These are phyloP conservation scores for Drosophila pachea DNA, from an alignment of 1,140 invertebrate species.

Conservation along the genomic window DNA sequence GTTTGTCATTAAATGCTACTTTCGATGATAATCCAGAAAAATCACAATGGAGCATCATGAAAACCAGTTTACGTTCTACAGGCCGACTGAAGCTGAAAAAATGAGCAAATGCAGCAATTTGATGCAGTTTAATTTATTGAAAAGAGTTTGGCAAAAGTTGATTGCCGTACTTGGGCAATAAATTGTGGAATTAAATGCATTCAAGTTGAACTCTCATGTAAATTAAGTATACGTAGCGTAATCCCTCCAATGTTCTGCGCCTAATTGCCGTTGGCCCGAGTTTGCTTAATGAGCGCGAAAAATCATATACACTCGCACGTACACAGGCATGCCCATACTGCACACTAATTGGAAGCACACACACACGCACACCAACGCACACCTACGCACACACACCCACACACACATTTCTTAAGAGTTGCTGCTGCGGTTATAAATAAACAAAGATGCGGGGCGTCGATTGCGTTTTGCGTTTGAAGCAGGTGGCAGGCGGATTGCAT, in stretches of 20 bases:
- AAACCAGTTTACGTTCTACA: conserved; percentile 39
- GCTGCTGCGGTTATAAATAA: conserved; percentile 50
- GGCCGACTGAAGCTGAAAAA: not conserved
- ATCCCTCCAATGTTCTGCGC: conserved; percentile 18
- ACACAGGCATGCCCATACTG: not conserved
- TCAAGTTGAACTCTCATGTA: conserved; percentile 5
- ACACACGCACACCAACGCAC: not conserved
- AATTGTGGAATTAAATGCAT: conserved; percentile 40
- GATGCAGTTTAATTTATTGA: conserved; percentile 56
- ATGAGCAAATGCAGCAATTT: conserved; percentile 41
- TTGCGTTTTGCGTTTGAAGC: conserved; percentile 35
- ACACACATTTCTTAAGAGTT: conserved; percentile 47
- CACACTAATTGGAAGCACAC: conserved; percentile 23
- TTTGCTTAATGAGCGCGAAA: conserved; percentile 56
- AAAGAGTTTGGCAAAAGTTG: conserved; percentile 32
- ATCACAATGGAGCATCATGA: conserved; percentile 53
- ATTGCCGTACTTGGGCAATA: conserved; percentile 11
- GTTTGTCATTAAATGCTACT: conserved; percentile 67
- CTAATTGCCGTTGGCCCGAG: conserved; percentile 40
- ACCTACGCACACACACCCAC: not conserved
- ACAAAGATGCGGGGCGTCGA: conserved; percentile 52
- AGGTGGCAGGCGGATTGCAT: conserved; percentile 53
- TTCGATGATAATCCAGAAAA: conserved; percentile 66
- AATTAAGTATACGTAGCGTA: conserved; percentile 51
- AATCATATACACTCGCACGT: too few species aligned